phyloP scores from a whole-genome alignment of 2,888 invertebrate genomes.

The Cryptocephalus moraei region DNA sequence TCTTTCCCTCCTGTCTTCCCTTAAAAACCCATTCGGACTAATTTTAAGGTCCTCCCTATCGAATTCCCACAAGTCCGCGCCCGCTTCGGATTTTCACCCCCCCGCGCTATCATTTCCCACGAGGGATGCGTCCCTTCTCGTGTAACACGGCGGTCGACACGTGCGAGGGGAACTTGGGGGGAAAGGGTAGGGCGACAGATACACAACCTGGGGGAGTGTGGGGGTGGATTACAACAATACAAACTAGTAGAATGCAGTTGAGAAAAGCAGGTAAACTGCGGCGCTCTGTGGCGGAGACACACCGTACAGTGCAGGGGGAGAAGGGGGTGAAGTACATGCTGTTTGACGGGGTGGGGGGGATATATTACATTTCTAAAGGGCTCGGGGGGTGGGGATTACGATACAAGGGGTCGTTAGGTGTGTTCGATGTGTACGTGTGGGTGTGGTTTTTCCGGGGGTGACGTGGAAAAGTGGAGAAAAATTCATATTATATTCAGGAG shows the following conservation, averaged over 20 bases:
- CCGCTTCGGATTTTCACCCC: too few species aligned
- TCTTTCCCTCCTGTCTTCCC: too few species aligned
- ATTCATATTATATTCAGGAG: too few species aligned
- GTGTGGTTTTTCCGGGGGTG: background rate
- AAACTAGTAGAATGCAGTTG: constrained; percentile 14
- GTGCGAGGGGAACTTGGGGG: background rate
- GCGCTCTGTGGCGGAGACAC: constrained; percentile 1
- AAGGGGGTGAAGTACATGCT: constrained; percentile 19
- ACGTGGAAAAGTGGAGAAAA: constrained; percentile 4
- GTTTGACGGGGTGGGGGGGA: constrained; percentile 11
- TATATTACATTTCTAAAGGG: constrained; percentile 15
- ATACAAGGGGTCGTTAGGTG: constrained; percentile 16
- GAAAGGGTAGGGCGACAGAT: background rate
- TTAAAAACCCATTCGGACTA: too few species aligned
- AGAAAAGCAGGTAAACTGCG: constrained; percentile 20
- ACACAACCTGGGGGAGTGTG: constrained; percentile 3
- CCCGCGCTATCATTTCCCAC: too few species aligned
- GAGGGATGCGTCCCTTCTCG: too few species aligned
- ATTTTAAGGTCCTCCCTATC: too few species aligned
- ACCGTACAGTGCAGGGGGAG: constrained; percentile 2
- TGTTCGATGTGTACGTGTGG: too few species aligned
- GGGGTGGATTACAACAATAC: constrained; percentile 1
- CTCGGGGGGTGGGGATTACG: constrained; percentile 16
- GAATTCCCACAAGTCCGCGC: too few species aligned
- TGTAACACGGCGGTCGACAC: too few species aligned